phyloP scores from a whole-genome alignment of 2,113 vertebrate species.

The Hemiscyllium ocellatum region DNA sequence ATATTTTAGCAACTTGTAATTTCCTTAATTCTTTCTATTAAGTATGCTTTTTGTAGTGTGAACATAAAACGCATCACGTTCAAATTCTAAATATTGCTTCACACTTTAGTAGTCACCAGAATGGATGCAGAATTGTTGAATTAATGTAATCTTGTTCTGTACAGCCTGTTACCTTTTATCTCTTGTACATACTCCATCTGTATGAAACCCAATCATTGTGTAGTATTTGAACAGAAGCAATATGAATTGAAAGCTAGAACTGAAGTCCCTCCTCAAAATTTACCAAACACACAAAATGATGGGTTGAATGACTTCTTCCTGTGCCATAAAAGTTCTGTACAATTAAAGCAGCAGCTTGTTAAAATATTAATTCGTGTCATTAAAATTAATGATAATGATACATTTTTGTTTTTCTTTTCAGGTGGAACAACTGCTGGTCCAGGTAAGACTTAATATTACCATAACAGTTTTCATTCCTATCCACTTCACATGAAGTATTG shows the following conservation, averaged over 20 bases:
- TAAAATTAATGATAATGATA: neutral
- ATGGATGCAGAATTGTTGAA: neutral
- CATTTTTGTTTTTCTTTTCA: neutral
- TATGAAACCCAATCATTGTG: neutral
- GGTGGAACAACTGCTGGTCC: conserved; percentile 15
- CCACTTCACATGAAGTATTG: neutral
- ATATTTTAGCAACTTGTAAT: neutral
- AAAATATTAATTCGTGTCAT: neutral
- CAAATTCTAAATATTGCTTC: neutral
- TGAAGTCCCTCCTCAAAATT: neutral
- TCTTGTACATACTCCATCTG: neutral
- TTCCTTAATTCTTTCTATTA: neutral
- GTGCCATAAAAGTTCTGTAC: neutral
- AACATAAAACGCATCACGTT: neutral
- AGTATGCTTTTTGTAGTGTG: neutral
- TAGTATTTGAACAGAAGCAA: neutral
- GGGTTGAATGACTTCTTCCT: neutral
- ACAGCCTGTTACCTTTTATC: neutral
- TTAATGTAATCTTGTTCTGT: neutral
- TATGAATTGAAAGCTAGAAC: neutral
- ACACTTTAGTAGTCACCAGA: neutral
- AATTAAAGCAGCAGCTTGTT: neutral
- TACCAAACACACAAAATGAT: neutral
- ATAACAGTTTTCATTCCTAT: neutral
- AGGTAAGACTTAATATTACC: neutral